Evolutionary conservation across 2,888 invertebrate genomes (phyloP), one percentile per base, ranked within the genome.

Genomic region (Brachycybe producta): DNA sequence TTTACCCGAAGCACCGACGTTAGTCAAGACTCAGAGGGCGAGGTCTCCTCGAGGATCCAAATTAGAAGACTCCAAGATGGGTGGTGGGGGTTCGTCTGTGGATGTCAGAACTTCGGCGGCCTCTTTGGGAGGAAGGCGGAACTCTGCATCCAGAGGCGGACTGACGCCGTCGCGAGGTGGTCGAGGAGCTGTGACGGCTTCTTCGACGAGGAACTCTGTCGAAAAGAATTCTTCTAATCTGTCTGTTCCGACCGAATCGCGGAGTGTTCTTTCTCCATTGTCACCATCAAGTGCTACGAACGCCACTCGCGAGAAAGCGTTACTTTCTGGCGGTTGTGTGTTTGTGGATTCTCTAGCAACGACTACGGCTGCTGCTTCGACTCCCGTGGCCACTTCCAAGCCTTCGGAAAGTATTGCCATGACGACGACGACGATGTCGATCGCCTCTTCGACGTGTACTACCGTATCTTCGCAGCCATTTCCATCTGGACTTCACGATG

Each of bases 241-340:
- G 15, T 8, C 42, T 8, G 17, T 28, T 17, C 34, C 35, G 35
- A n/a, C 43, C 28, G 7, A 43, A 43, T 11, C 11, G 23, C 19
- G 13, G 15, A 21, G 19, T 21, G 38, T 28, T 36, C 21, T 34
- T 36, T n/a, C 1, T 8, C 19, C 28, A 28, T 5, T 23, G 7
- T n/a, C n/a, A 21, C 7, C 36, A 19, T 7, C 46, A 39, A 17
- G 35, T 27, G 41, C 30, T 7, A 19, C 28, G 5, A 30, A 8
- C 7, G 27, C 17, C 5, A 8, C 36, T 5, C 17, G 53, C 17
- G 53, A 53, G 27, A 51, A 46, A 42, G 45, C 51, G 26, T 27
- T 53, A 36, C 52, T 56, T 47, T 57, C 56, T 24, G 57, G 56
- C 34, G 57, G 57, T 13, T 53, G 57, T 21, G 49, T 52, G 38